phyloP scores from a whole-genome alignment of 2,888 invertebrate species.

The Schizaphis graminum region DNA sequence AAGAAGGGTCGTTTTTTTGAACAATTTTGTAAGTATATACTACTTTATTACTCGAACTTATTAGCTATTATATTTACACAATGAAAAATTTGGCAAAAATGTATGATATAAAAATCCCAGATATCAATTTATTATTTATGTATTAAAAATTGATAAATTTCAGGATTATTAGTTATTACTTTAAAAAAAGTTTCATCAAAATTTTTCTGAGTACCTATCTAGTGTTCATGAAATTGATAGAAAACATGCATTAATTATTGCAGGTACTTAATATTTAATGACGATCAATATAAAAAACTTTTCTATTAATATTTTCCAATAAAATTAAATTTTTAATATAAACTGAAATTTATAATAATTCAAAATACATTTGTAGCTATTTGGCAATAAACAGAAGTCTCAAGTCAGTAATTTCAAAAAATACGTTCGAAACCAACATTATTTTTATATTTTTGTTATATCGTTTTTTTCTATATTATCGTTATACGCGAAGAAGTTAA shows the following conservation, averaged over 20 bases:
- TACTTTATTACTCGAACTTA: not conserved
- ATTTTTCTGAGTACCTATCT: not conserved
- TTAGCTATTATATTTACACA: not conserved
- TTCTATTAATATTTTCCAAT: not conserved
- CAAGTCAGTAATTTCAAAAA: not conserved
- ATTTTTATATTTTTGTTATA: not conserved
- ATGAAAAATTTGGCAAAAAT: not conserved
- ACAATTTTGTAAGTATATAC: slow-evolving; percentile 49
- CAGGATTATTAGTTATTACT: not conserved
- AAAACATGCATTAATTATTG: not conserved
- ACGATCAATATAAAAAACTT: not conserved
- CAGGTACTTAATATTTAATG: not conserved
- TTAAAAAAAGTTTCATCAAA: not conserved
- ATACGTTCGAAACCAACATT: not conserved
- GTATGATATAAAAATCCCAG: not conserved
- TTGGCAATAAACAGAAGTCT: not conserved
- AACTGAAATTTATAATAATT: not conserved
- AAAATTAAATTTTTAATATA: not conserved
- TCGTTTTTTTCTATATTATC: not conserved
- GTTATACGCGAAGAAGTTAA: not conserved
- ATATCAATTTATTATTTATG: not conserved
- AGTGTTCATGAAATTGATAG: not conserved
- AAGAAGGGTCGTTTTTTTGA: slow-evolving; percentile 58
- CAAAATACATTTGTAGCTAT: not conserved
- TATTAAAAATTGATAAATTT: not conserved